These are phyloP conservation scores for Strigamia transsilvanica DNA, from an alignment of 2,888 invertebrate genomes.

Conservation along the genomic window DNA sequence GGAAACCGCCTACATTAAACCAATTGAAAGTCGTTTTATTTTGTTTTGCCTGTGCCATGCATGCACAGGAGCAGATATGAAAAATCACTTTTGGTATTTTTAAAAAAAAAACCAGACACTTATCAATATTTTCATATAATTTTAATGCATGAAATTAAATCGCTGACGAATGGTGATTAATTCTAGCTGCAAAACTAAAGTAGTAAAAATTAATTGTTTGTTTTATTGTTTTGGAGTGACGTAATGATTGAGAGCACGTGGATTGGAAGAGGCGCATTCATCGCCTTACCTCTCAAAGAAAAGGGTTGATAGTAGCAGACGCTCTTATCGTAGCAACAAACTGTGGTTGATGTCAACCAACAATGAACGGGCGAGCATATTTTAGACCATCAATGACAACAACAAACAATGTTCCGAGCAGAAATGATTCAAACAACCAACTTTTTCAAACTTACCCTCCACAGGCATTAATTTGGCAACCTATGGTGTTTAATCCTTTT, in stretches of 20 bases:
- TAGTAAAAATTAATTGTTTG: neutral
- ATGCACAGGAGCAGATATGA: neutral
- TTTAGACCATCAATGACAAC: neutral
- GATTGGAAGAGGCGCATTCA: constrained; percentile 42
- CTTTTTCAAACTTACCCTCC: neutral
- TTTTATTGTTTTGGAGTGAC: constrained; percentile 37
- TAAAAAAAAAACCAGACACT: neutral
- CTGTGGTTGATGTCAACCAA: neutral
- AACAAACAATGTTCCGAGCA: neutral
- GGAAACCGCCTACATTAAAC: neutral
- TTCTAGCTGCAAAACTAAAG: neutral
- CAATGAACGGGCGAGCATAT: constrained; percentile 12
- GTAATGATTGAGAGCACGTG: constrained; percentile 35
- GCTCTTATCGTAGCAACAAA: neutral
- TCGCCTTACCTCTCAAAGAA: constrained; percentile 3
- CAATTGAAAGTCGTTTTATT: neutral
- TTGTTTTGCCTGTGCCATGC: constrained; percentile 10
- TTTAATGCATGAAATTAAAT: too few relatives aligned
- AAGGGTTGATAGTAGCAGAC: constrained; percentile 7
- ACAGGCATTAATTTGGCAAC: constrained; percentile 4
- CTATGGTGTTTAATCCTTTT: constrained; percentile 23
- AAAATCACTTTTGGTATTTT: neutral
- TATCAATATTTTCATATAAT: neutral
- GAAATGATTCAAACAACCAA: constrained; percentile 29
- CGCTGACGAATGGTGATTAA: too few relatives aligned